phyloP scores from a whole-genome alignment of 2,888 invertebrate genomes.

The Eucera pruinosa region DNA sequence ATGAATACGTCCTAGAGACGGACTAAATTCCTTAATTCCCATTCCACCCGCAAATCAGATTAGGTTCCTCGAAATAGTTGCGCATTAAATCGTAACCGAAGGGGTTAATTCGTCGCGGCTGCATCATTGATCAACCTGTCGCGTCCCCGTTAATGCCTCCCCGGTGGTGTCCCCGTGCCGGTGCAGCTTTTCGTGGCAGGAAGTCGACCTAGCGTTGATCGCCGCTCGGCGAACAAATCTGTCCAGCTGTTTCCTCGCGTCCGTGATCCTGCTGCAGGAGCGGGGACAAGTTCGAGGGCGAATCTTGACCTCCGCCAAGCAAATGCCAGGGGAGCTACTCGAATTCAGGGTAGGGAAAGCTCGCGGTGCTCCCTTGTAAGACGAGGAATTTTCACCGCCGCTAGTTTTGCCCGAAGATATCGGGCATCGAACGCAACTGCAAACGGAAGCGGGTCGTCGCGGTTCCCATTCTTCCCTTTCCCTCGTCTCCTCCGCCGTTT shows the following conservation, averaged over 20 bases:
- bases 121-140: conserved; percentile 32
- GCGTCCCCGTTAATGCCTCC: neutral
- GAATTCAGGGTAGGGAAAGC: conserved; percentile 3
- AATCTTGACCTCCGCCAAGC: conserved; percentile 37
- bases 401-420: neutral
- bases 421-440: conserved; percentile 19
- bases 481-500: neutral
- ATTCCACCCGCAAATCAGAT: neutral
- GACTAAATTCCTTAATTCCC: neutral
- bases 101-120: conserved; percentile 15
- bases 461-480: neutral
- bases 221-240: neutral
- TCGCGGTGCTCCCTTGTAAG: neutral
- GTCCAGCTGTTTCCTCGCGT: neutral
- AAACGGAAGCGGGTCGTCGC: neutral
- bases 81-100: neutral
- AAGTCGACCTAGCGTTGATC: neutral
- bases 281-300: conserved; percentile 20
- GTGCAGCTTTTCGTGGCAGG: neutral
- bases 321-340: conserved; percentile 35
- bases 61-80: neutral
- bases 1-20: neutral
- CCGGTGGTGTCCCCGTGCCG: neutral
- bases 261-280: conserved; percentile 24
- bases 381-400: neutral